Evolutionary conservation across 2,888 invertebrate species (phyloP).

Genomic region (Ferrisia virgata): DNA sequence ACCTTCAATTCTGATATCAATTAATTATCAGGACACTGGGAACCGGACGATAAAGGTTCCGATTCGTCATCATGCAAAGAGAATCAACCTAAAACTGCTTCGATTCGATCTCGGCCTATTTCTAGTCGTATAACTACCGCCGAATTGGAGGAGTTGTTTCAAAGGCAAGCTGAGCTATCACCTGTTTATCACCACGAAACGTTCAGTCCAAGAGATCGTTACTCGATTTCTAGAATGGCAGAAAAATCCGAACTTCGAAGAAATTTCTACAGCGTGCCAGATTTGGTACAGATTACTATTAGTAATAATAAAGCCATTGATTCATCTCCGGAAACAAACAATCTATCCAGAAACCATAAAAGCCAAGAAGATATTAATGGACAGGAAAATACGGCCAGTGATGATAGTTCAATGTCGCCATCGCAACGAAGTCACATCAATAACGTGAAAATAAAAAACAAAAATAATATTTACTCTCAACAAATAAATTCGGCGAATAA

Average conservation of each 20-base stretch:
- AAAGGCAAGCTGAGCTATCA: conserved; percentile 61
- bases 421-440: background rate
- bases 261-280: conserved; percentile 87
- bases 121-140: conserved; percentile 85
- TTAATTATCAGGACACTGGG: conserved; percentile 10
- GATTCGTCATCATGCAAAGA: conserved; percentile 54
- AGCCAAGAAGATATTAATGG: conserved; percentile 40
- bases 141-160: conserved; percentile 89
- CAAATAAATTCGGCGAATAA: background rate
- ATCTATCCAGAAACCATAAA: conserved; percentile 19
- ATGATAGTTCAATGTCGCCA: background rate
- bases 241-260: conserved; percentile 62
- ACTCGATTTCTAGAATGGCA: background rate
- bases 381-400: background rate
- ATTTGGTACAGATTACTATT: conserved; percentile 54
- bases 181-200: conserved; percentile 20
- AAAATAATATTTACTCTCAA: background rate
- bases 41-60: conserved; percentile 22
- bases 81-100: conserved; percentile 79
- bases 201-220: background rate
- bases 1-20: background rate
- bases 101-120: conserved; percentile 82
- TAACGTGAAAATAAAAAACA: conserved; percentile 26
- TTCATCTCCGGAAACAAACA: background rate
- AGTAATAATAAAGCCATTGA: conserved; percentile 25